A percentile compares a stretch with the other conserved stretches of the same genome.
phyloP scores from a whole-genome alignment of 1,140 invertebrate species.

The Belonocnema kinseyi region DNA sequence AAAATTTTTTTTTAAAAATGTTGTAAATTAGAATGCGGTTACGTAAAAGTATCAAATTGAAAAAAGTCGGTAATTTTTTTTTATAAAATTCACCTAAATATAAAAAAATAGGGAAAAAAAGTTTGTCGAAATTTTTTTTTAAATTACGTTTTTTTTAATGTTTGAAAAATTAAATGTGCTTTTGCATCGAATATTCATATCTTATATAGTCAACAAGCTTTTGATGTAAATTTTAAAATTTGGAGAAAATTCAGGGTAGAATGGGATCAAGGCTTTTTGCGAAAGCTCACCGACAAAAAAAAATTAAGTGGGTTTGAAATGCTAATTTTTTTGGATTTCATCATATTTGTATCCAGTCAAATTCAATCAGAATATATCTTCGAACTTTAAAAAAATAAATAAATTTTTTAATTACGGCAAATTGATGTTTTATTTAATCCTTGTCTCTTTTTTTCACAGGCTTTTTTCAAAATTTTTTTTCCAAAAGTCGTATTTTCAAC shows the following conservation, averaged over 20 bases:
- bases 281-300: background rate
- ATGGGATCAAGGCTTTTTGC: background rate
- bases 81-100: no score
- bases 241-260: background rate
- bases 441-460: background rate
- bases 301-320: background rate
- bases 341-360: conserved; percentile 1
- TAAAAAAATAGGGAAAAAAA: no score
- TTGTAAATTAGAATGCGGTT: no score
- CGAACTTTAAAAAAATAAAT: background rate
- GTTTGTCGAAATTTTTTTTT: no score
- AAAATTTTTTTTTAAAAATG: no score
- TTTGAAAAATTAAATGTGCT: conserved; percentile 24
- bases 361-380: background rate
- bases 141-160: background rate
- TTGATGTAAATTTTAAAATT: conserved; percentile 28
- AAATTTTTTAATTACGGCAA: conserved; percentile 4
- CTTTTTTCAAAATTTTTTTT: background rate
- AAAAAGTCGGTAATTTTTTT: no score
- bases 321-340: background rate
- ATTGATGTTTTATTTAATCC: background rate
- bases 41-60: no score
- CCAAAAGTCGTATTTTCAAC: background rate
- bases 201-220: background rate
- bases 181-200: conserved; percentile 10